phyloP scores from a whole-genome alignment of 2,797 vertebrate species.

The Acridotheres tristis region DNA sequence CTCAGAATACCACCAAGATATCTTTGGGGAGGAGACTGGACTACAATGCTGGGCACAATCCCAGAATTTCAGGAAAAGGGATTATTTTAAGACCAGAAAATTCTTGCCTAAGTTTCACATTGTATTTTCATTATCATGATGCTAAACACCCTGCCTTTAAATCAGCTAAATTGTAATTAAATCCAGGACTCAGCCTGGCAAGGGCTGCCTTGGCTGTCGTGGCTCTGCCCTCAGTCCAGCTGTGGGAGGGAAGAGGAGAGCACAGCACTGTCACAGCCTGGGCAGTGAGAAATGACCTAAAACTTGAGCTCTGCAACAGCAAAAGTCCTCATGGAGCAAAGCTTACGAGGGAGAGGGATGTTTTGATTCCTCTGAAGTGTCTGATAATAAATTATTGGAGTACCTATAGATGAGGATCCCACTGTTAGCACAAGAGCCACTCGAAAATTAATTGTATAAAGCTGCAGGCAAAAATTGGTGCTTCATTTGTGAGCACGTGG shows the following conservation, averaged over 20 bases:
- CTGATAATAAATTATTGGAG: slow-evolving; percentile 41
- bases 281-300: not conserved
- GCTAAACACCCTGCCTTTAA: slow-evolving; percentile 31
- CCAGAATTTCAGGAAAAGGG: slow-evolving; percentile 56
- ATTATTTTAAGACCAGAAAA: slow-evolving; percentile 59
- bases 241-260: not conserved
- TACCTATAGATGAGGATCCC: slow-evolving; percentile 35
- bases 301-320: not conserved
- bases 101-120: slow-evolving; percentile 50
- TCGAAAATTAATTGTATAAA: slow-evolving; percentile 6
- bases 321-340: not conserved
- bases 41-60: slow-evolving; percentile 61
- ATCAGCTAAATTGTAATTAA: slow-evolving; percentile 15
- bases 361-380: slow-evolving; percentile 53
- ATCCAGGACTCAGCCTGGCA: not conserved
- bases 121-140: slow-evolving; percentile 50
- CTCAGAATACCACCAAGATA: slow-evolving; percentile 26
- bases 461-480: not conserved
- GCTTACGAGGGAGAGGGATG: not conserved
- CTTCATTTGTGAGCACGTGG: not conserved
- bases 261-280: not conserved
- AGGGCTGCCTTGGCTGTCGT: not conserved
- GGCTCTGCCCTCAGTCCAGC: not conserved
- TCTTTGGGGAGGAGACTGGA: slow-evolving; percentile 23
- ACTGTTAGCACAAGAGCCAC: slow-evolving; percentile 27